Evolutionary conservation across 2,113 vertebrate genomes (phyloP), one percentile per base, ranked within the genome.

Genomic region (Perca schrenkii): DNA sequence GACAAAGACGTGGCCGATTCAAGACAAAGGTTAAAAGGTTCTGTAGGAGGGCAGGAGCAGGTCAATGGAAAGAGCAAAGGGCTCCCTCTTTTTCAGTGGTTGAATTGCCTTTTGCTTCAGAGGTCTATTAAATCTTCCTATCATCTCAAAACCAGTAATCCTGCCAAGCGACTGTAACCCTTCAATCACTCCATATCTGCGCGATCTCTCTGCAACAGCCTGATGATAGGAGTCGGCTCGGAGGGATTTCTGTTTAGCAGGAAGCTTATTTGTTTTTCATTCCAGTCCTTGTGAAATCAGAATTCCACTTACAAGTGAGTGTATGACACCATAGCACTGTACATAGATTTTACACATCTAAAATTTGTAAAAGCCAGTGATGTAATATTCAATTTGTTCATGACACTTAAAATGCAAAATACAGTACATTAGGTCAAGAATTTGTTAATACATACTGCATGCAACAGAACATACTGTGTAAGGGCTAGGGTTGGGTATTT

Each of bases 141-240:
- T 91, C 89, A 91, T 92, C 90, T 93, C 80, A 54, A 82, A 91
- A 88, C 78, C 87, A 79, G 87, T 93, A 88, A 92, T 93, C 90
- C 88, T 80, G 73, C 81, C 81, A 77, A 88, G 64, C 50, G 65
- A 90, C 82, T 79, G 69, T 84, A 91, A 91, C 88, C 82, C 84
- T 86, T 91, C 92, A 92, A 89, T 93, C 88, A 89, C 82, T 67
- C 34, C 67, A 4, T 88, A 89, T 91, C 86, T 60, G 66, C 57
- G 13, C 31, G 22, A 90, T 92, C 86, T 88, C 82, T 63, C 88
- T 16, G 75, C 89, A 86, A 66, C 81, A 57, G 80, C 46, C 69
- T 66, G 76, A 63, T 86, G 88, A 87, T 86, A 71, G 68, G 77
- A 86, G 66, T 40, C 36, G 21, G 71, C 71, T 83, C n/a, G 4